Percentiles rank a stretch among this genome's conserved stretches.
phyloP scores from a whole-genome alignment of 2,888 invertebrate species.

The Ceramica pisi region DNA sequence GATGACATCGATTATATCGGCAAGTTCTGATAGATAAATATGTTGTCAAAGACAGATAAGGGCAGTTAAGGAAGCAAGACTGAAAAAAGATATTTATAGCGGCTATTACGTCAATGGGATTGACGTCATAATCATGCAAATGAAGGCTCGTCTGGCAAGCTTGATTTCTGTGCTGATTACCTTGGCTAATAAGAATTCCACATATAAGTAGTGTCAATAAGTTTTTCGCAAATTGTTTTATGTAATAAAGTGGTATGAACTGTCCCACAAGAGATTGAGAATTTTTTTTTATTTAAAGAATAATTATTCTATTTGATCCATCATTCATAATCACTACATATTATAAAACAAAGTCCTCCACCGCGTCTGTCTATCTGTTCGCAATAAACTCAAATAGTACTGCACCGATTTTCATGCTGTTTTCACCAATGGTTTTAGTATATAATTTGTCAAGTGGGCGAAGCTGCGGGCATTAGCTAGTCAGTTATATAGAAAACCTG shows the following conservation, averaged over 20 bases:
- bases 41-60: conserved; percentile 38
- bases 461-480: too few species aligned
- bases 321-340: too few species aligned
- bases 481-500: too few species aligned
- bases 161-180: background rate
- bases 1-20: conserved; percentile 35
- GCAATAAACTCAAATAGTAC: too few species aligned
- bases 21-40: conserved; percentile 16
- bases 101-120: conserved; percentile 15
- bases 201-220: background rate
- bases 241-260: background rate
- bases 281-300: too few species aligned
- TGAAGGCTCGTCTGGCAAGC: background rate
- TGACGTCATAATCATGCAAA: conserved; percentile 23
- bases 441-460: too few species aligned
- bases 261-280: background rate
- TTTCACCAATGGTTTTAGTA: too few species aligned
- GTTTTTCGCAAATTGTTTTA: background rate
- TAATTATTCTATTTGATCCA: too few species aligned
- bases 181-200: conserved; percentile 1
- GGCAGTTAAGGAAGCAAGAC: conserved; percentile 15
- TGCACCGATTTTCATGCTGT: too few species aligned
- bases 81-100: background rate
- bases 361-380: too few species aligned
- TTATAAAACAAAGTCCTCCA: too few species aligned